Evolutionary conservation across 2,888 invertebrate species (phyloP), one percentile per base, ranked within the genome.

Genomic region (Nipponacmea schrenckii): DNA sequence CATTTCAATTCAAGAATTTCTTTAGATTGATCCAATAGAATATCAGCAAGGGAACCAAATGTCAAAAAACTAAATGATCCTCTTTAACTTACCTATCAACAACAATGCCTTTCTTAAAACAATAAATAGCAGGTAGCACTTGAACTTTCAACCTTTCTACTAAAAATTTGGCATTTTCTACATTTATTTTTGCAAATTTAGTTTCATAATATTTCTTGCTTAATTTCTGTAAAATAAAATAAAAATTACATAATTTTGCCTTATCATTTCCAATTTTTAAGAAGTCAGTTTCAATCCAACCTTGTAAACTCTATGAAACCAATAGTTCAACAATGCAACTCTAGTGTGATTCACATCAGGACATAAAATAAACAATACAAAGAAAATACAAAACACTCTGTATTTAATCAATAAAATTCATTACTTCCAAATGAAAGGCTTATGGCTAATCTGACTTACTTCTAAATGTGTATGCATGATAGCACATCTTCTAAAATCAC

Each of bases 181-280:
- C 88, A 80, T 83, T 85, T 62, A 88, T 81, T 73, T 82, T 84
- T 17, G 86, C 84, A 83, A 88, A 88, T 72, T 85, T 86, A 63
- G 85, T 85, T 65, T 84, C 85, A 80, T 85, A 87, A 78, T 88
- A 83, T 66, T 84, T 86, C 69, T 81, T 81, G 65, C 85, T 76
- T 46, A 88, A 76, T 71, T 69, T 80, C 87, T 87, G 81, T 26
- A 79, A 80, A 72, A 44, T 45, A 72, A 73, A 46, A 64, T n/a
- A 31, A 44, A 48, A 62, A 65, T 46, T 12, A 24, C 20, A 44
- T 31, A 5, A 20, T 64, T 31, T 39, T 10, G 27, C 10, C 17
- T 20, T 62, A 39, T 48, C 0, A 31, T 56, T 48, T 15, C n/a
- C 27, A n/a, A 20, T 39, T 39, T 39, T 39, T 1, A 39, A 39